phyloP scores from a whole-genome alignment of 1,140 invertebrate genomes.

The Pogonus chalceus region DNA sequence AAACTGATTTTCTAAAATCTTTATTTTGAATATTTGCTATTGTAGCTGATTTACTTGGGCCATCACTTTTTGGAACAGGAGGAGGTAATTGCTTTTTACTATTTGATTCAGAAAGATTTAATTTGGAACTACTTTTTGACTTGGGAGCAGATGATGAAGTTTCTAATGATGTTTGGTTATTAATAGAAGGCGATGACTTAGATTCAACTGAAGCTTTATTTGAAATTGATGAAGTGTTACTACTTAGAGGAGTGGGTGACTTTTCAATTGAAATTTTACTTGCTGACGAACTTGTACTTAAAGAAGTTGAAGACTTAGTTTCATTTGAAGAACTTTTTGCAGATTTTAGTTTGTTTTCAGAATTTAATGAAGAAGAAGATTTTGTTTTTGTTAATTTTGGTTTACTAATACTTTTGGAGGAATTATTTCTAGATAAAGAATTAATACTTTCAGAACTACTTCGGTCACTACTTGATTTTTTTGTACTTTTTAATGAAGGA shows the following conservation, averaged over 20 bases:
- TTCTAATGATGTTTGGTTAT: too few relatives aligned
- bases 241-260: too few relatives aligned
- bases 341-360: constrained; percentile 18
- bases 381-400: too few relatives aligned
- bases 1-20: constrained; percentile 63
- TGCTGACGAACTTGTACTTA: too few relatives aligned
- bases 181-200: background rate
- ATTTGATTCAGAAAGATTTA: constrained; percentile 13
- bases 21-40: constrained; percentile 49
- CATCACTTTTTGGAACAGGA: constrained; percentile 44
- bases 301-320: constrained; percentile 3
- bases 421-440: constrained; percentile 30
- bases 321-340: constrained; percentile 16
- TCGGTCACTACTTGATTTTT: constrained; percentile 13
- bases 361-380: constrained; percentile 20
- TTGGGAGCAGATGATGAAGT: background rate
- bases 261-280: too few relatives aligned
- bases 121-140: too few relatives aligned
- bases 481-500: constrained; percentile 8
- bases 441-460: constrained; percentile 29
- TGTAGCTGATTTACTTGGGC: constrained; percentile 35
- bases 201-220: background rate
- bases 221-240: constrained; percentile 3
- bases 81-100: constrained; percentile 42
- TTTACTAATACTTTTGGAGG: constrained; percentile 29